Evolutionary conservation across 2,888 invertebrate genomes (phyloP), one percentile per base, ranked within the genome.

Genomic region (Sphaeridia pumilis): DNA sequence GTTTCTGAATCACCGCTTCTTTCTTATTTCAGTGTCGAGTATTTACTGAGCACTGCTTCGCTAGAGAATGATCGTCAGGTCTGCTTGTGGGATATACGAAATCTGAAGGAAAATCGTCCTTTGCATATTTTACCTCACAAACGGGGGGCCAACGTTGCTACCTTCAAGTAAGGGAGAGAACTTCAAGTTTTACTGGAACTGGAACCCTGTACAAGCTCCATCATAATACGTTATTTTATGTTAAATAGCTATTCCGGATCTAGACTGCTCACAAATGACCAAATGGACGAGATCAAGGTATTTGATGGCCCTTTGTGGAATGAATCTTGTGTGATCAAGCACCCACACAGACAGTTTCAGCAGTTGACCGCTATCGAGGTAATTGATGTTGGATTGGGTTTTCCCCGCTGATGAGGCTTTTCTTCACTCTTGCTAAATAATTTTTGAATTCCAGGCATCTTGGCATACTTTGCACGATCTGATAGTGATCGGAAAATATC

Each of bases 341-440:
- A 64, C 52, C 59, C 54, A 17, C 64, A 64, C 28, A 52, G 57
- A 5, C 64, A 64, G 45, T 64, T 64, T 46, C 64, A 64, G 41
- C 64, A 64, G 38, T 46, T 64, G 3, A 64, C 62, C 17, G 46
- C 38, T 7, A 38, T 38, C 5, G 38, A 38, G 38, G 38, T 38
- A 38, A 38, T 17, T 10, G 14, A 31, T 31, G 14, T 7, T n/a
- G n/a, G n/a, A n/a, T n/a, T n/a, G n/a, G n/a, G 7, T 31, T 31
- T 31, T 31, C 31, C 31, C 7, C 14, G 14, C 14, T 31, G 31
- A 31, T 10, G 31, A 7, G 10, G 14, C 14, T 31, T 7, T 10
- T 10, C 10, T 14, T 31, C 31, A 31, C 31, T 10, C 14, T 10
- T 14, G 31, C 14, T 31, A 10, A 38, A 41, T 4, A 28, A 34